Evolutionary conservation across 2,113 vertebrate genomes (phyloP), one percentile per base, ranked within the genome.

Genomic region (Chaetorhynchus papuensis): DNA sequence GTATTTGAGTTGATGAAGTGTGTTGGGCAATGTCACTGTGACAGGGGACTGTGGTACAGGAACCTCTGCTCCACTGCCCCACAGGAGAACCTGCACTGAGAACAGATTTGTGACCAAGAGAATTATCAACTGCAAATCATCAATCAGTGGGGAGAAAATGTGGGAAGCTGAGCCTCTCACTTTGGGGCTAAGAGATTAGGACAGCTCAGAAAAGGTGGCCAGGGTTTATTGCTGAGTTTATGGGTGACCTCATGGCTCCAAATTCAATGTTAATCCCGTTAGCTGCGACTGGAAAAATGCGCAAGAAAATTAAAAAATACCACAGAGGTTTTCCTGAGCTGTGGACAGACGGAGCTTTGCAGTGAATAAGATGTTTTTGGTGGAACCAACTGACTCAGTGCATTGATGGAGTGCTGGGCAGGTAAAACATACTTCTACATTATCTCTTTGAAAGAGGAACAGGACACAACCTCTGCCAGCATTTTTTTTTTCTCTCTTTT

Each of bases 381-480:
- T 94, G 91, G 94, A 92, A 90, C 89, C 91, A 66, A 65, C 30
- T 49, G 87, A 24, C 91, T 97, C 59, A 20, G 61, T 80, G 87
- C 28, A 47, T 80, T 13, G 88, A 94, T 89, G 82, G 95, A 75
- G 90, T 88, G 81, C 97, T 28, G 90, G 94, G 89, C 97, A 94
- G 97, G 96, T 97, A 97, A 97, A 98, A 94, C 97, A 98, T 98
- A 98, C 98, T 98, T 97, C 98, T 98, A 98, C 98, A 98, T 98
- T 98, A 98, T 97, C 98, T 98, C 98, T 98, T 98, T 98, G 97
- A 98, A 97, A 98, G 97, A 98, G 98, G 98, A 98, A 94, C 95
- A 98, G 98, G 98, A 98, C 98, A 97, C 98, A 98, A 98, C 98
- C 98, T 98, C 98, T 98, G 98, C 97, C 98, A 93, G 97, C 97